A percentile compares a stretch with the other conserved stretches of the same genome.
Conservation (phyloP, 2,797 vertebrate genomes). For the Neosilurus hyrtlii region DNA sequence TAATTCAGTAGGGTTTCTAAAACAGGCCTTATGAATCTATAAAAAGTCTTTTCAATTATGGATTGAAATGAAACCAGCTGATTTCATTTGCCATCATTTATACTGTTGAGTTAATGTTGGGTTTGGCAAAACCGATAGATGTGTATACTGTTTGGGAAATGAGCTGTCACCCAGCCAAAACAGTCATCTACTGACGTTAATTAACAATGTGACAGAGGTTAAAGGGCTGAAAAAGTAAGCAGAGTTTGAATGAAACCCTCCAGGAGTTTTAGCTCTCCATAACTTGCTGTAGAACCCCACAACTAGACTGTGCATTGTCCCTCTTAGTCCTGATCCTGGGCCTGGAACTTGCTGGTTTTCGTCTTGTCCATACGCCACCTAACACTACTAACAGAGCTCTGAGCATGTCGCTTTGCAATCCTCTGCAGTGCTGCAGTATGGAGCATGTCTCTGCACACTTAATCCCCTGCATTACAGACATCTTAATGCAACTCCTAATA, state of each 20-base stretch:
- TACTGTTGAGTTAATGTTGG: slow-evolving; percentile 46
- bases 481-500: slow-evolving; percentile 26
- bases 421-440: slow-evolving; percentile 39
- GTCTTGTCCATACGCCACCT: slow-evolving; percentile 66
- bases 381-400: slow-evolving; percentile 67
- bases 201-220: slow-evolving; percentile 34
- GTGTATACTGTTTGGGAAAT: slow-evolving; percentile 39
- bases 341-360: slow-evolving; percentile 79
- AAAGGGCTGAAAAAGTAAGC: slow-evolving; percentile 36
- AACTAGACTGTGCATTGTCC: slow-evolving; percentile 48
- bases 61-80: slow-evolving; percentile 45
- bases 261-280: slow-evolving; percentile 36
- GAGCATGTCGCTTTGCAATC: slow-evolving; percentile 54
- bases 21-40: slow-evolving; percentile 22
- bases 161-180: slow-evolving; percentile 44
- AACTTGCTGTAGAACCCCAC: slow-evolving; percentile 55
- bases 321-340: slow-evolving; percentile 68
- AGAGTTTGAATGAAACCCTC: slow-evolving; percentile 38
- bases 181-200: slow-evolving; percentile 37
- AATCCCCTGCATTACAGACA: slow-evolving; percentile 35
- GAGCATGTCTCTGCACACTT: slow-evolving; percentile 49
- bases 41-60: slow-evolving; percentile 33
- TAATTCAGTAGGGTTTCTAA: slow-evolving; percentile 23
- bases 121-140: slow-evolving; percentile 47
- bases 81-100: slow-evolving; percentile 46